Base-by-base conservation (phyloP, 1,140 invertebrate species). In the Mercenaria mercenaria region DNA sequence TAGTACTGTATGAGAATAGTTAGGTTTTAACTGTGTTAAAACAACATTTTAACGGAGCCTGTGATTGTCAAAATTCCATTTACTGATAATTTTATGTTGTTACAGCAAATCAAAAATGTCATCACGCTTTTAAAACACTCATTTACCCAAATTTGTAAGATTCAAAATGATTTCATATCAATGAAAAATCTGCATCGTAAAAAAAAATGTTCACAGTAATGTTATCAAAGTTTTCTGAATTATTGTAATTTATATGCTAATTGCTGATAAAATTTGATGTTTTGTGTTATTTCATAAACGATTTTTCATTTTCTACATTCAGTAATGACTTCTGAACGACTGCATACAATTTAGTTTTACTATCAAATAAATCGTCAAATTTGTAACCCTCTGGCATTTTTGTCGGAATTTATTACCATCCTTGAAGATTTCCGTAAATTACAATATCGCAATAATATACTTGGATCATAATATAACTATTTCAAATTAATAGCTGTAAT, bases 211-310 rank as follows among this genome's bases (percentile, higher is more conserved):
- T 64, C 11, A 37, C 18, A 72, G 29, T 39, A 39, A 39, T 72
- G 67, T 72, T 72, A 39, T 39, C 34, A 72, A 41, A 72, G 18
- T 29, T 29, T 18, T 4, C 11, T n/a, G 39, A 72, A 72, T 72
- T 72, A 72, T 72, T 72, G 67, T 41, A 72, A 72, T 72, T 32
- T 72, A 72, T 72, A 72, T 72, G 67, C 32, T 72, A 72, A 72
- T 72, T 39, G 15, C 67, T 39, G 15, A 72, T 72, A 72, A 20
- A 39, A 39, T 32, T 72, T 72, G 67, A 39, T 67, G 32, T 72
- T 23, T 72, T 39, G 11, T 72, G 15, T 26, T 72, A 20, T 1
- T 72, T 37, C 67, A 39, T 72, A 11, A 29, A 39, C 32, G 39
- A 39, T 72, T 39, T 37, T 72, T 39, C 34, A 39, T 41, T 20